Evolutionary conservation across 2,888 invertebrate species (phyloP).

Genomic region (Dascillus cervinus): DNA sequence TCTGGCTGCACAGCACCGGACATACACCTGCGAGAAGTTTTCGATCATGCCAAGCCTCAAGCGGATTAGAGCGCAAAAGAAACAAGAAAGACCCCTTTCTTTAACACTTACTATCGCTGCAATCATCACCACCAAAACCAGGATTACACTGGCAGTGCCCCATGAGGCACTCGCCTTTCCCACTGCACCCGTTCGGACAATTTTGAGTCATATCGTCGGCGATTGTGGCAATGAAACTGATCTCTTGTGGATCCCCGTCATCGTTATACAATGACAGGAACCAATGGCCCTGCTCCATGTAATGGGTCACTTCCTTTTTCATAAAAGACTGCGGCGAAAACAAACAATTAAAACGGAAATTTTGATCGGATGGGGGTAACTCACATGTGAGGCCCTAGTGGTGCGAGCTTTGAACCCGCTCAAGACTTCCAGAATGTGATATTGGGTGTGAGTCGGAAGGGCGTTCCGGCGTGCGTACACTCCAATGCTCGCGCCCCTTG

Average conservation of each 20-base stretch:
- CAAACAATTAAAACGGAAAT: constrained; percentile 2
- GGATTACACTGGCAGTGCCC: constrained; percentile 95
- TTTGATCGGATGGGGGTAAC: constrained; percentile 34
- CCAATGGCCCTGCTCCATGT: constrained; percentile 96
- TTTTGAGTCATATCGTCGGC: constrained; percentile 91
- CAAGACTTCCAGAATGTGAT: constrained; percentile 90
- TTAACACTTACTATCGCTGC: constrained; percentile 78
- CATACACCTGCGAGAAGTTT: constrained; percentile 66
- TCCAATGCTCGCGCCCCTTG: constrained; percentile 86
- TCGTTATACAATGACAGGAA: constrained; percentile 94
- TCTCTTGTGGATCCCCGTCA: constrained; percentile 82
- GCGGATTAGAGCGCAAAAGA: constrained; percentile 7
- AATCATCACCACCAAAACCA: constrained; percentile 93
- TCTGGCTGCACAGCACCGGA: constrained; percentile 92
- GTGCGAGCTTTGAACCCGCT: constrained; percentile 83
- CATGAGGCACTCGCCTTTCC: constrained; percentile 91
- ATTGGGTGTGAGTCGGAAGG: constrained; percentile 91
- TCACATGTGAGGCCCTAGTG: constrained; percentile 79
- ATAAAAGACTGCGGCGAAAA: constrained; percentile 59
- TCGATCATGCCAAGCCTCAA: constrained; percentile 23
- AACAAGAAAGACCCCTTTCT: not conserved
- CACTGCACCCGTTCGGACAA: constrained; percentile 93
- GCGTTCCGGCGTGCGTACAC: constrained; percentile 92
- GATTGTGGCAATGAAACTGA: constrained; percentile 73
- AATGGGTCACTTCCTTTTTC: constrained; percentile 87